These are phyloP conservation scores for Oscarella lobularis DNA, from an alignment of 37 sponge, comb jelly and placozoan species.

Conservation along the genomic window DNA sequence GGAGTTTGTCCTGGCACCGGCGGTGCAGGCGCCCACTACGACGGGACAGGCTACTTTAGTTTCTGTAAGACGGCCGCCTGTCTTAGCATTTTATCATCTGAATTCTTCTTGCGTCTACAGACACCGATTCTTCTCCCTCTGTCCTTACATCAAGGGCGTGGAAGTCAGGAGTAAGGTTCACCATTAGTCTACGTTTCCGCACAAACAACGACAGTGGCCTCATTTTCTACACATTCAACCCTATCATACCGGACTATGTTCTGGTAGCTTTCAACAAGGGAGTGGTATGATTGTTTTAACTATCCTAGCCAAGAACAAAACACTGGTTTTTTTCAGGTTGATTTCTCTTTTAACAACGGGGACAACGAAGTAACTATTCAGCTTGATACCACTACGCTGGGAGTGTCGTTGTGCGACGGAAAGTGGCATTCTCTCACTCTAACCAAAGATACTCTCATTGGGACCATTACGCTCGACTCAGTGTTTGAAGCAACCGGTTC, in stretches of 20 bases:
- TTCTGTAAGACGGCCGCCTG: too few species aligned
- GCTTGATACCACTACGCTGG: too few species aligned
- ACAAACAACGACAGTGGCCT: background rate
- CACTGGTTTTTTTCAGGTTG: background rate
- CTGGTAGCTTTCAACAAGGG: background rate
- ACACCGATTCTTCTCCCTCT: too few species aligned
- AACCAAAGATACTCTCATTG: background rate
- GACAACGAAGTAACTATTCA: background rate
- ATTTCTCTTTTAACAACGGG: background rate
- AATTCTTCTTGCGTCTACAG: too few species aligned
- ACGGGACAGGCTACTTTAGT: background rate
- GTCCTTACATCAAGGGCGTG: too few species aligned
- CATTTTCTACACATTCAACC: background rate
- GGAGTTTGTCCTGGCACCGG: background rate
- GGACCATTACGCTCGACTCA: background rate
- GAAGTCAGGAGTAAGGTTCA: background rate
- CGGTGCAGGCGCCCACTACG: background rate
- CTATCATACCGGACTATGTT: background rate
- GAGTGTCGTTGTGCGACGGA: background rate
- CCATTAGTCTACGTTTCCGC: background rate
- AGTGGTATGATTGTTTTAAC: background rate
- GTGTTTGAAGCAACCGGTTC: background rate
- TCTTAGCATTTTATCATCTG: too few species aligned
- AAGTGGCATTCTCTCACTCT: background rate
- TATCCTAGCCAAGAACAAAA: background rate